phyloP scores from a whole-genome alignment of 2,797 vertebrate genomes.

The Catharus ustulatus region DNA sequence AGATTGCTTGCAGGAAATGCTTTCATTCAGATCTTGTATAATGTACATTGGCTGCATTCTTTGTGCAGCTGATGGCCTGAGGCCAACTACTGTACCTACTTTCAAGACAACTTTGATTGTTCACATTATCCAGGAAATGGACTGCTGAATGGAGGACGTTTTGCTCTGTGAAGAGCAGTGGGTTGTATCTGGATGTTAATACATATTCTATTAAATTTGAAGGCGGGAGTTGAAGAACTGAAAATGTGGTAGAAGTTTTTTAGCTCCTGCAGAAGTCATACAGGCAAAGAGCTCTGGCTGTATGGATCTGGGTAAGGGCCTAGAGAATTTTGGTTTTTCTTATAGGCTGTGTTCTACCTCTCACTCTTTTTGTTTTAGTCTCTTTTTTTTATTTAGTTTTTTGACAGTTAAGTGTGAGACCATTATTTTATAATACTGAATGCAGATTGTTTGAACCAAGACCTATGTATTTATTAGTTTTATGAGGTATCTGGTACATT shows the following conservation, averaged over 20 bases:
- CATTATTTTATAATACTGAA: background rate
- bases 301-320: background rate
- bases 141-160: background rate
- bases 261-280: background rate
- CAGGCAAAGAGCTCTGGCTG: background rate
- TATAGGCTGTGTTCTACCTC: background rate
- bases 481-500: background rate
- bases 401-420: background rate
- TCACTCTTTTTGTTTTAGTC: background rate
- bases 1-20: background rate
- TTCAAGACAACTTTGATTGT: background rate
- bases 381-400: background rate
- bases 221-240: background rate
- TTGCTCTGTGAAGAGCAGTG: background rate
- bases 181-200: background rate
- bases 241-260: background rate
- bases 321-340: background rate
- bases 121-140: background rate
- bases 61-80: background rate
- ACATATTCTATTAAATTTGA: background rate
- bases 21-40: background rate
- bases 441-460: background rate
- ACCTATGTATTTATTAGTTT: background rate
- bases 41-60: background rate
- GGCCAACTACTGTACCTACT: background rate